Base-by-base conservation (phyloP, 1,140 invertebrate genomes). In the Cherax quadricarinatus region DNA sequence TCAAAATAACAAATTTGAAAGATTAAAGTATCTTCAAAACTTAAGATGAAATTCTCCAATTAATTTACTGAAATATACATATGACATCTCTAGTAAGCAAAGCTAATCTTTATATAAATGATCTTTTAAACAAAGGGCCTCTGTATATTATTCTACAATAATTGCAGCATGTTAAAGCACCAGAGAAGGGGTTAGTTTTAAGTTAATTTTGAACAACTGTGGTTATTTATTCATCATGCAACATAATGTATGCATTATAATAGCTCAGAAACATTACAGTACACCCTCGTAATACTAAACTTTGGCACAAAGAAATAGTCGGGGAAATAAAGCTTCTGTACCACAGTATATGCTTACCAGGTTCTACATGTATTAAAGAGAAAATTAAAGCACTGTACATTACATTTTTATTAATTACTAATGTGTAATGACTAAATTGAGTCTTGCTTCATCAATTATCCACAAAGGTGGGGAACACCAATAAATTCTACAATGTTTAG, bases 151-250 rank as follows among this genome's bases (percentile, higher is more conserved):
- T 14, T 57, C 3, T 57, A 57, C 6, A 12, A 75, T 30, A 75
- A 75, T 75, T 75, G 21, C 21, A 75, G 21, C 21, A 75, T 75
- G 21, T 75, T 75, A 75, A 75, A 30, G 24, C 70, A 75, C 12
- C 70, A 75, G 7, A 75, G 24, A 30, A 10, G 24, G 24, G 70
- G 70, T 75, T 75, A 75, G 70, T 75, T 75, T 24, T 24, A 24
- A 75, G 70, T 75, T 75, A 75, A 75, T 75, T 9, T 9, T 30
- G 70, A 75, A 75, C n/a, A 75, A 5, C 30, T 30, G 6, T 75
- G 70, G 24, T 75, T 75, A 75, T 75, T 75, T 75, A 75, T 30
- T 75, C 7, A 75, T 30, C 24, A 75, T 75, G 70, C 70, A 75
- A 75, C 70, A 30, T 75, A 75, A 24, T 75, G 21, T 75, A 75